Percentiles rank a stretch among this genome's conserved stretches.
These are phyloP conservation scores for Phrixothrix hirtus DNA, from an alignment of 2,888 invertebrate species.

Conservation along the genomic window DNA sequence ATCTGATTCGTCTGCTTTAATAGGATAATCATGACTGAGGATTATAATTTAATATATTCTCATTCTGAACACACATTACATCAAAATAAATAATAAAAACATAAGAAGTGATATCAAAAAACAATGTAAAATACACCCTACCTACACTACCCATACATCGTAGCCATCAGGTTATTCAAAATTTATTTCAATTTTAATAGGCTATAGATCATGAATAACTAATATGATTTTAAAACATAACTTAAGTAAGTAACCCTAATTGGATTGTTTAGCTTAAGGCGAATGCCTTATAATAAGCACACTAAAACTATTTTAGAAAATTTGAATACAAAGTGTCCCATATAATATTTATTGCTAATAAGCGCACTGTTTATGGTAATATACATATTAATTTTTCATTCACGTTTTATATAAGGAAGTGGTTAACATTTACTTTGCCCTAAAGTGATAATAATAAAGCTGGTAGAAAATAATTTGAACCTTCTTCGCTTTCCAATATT, in stretches of 20 bases:
- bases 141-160: no score
- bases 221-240: no score
- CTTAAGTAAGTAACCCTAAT: neutral
- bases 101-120: no score
- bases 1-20: no score
- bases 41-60: no score
- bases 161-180: no score
- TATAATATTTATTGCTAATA: constrained; percentile 11
- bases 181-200: no score
- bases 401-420: constrained; percentile 13
- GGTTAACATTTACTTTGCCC: constrained; percentile 7
- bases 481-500: constrained; percentile 8
- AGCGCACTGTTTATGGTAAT: constrained; percentile 11
- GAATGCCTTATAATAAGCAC: neutral
- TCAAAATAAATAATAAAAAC: no score
- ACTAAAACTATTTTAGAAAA: constrained; percentile 2
- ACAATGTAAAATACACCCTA: no score
- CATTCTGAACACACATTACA: no score
- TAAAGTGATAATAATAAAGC: constrained; percentile 14
- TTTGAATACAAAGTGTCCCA: constrained; percentile 6
- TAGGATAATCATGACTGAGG: no score
- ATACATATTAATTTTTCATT: constrained; percentile 3
- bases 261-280: neutral
- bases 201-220: no score
- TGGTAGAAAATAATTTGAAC: constrained; percentile 5